Evolutionary conservation across 2,113 vertebrate species (phyloP), one percentile per base, ranked within the genome.

Genomic region (Sitta europaea): DNA sequence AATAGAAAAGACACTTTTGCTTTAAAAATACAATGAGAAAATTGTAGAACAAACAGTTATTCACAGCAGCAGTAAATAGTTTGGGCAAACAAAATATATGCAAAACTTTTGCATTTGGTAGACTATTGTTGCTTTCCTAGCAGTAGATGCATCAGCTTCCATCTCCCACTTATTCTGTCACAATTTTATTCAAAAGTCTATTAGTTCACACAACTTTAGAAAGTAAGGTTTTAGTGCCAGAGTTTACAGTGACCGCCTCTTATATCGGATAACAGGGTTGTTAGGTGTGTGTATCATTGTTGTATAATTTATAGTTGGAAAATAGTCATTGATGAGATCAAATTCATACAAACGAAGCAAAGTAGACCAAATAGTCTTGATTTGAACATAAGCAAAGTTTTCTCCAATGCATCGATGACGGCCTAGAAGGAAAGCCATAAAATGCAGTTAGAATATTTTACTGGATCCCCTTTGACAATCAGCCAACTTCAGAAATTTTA

Each of bases 351-450:
- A 90, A 61, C 99, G 99, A 92, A 99, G 98, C 97, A 99, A 88
- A 54, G 98, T 99, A 50, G 99, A 99, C 99, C 99, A 99, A 96
- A 99, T 99, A 35, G 99, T 99, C 98, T 99, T 99, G 92, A 99
- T 99, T 94, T 99, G 99, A 91, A 99, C 98, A 17, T 99, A 99
- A 29, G 99, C 99, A 19, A 99, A 99, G 97, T 99, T 99, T 96
- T 99, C 99, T 67, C 99, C 99, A 45, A 99, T 99, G 94, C 99
- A 99, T 71, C 99, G 99, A 92, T 99, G 99, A 53, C 99, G 99
- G 19, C 99, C 99, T 99, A 89, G 66, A 81, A 68, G 78, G 50
- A 63, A 91, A 95, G 38, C 33, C 80, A 70, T 2, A 51, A 66
- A 68, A 50, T 27, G 27, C 63, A 33, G 48, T 86, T 42, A 90